phyloP scores from a whole-genome alignment of 2,888 invertebrate genomes.

The Scaeva pyrastri region DNA sequence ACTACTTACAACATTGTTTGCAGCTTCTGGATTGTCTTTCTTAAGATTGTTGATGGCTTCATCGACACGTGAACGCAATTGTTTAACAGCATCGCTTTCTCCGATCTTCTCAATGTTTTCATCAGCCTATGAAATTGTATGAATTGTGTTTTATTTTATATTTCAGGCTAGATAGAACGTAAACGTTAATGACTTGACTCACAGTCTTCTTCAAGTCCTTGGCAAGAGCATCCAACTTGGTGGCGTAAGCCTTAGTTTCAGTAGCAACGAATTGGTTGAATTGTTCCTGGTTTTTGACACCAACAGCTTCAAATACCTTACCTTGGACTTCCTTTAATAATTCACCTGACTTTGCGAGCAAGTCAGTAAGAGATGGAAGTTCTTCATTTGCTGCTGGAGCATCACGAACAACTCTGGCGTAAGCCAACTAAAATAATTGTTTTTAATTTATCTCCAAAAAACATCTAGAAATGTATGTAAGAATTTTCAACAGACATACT shows the following conservation, averaged over 20 bases:
- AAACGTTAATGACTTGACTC: constrained; percentile 2
- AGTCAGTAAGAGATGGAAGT: constrained; percentile 30
- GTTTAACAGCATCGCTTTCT: constrained; percentile 58
- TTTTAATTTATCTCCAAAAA: background rate
- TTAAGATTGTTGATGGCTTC: constrained; percentile 55
- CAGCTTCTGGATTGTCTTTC: constrained; percentile 60
- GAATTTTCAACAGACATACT: constrained; percentile 41
- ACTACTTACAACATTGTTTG: constrained; percentile 57
- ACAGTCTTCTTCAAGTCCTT: constrained; percentile 58
- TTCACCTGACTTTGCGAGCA: constrained; percentile 39
- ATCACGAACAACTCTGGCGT: constrained; percentile 63
- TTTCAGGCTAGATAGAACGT: background rate
- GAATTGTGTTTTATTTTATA: background rate
- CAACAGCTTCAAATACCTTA: constrained; percentile 45
- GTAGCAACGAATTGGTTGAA: constrained; percentile 43
- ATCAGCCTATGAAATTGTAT: constrained; percentile 44
- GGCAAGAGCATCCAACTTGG: constrained; percentile 36
- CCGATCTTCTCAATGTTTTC: constrained; percentile 53
- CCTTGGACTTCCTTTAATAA: constrained; percentile 48
- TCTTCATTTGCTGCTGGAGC: constrained; percentile 43
- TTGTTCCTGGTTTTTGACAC: constrained; percentile 55
- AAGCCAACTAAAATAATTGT: constrained; percentile 49
- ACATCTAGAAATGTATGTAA: background rate
- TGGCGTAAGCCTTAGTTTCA: constrained; percentile 43
- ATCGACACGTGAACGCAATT: constrained; percentile 52